phyloP scores from a whole-genome alignment of 2,113 vertebrate species.

The Nycticryphes semicollaris region DNA sequence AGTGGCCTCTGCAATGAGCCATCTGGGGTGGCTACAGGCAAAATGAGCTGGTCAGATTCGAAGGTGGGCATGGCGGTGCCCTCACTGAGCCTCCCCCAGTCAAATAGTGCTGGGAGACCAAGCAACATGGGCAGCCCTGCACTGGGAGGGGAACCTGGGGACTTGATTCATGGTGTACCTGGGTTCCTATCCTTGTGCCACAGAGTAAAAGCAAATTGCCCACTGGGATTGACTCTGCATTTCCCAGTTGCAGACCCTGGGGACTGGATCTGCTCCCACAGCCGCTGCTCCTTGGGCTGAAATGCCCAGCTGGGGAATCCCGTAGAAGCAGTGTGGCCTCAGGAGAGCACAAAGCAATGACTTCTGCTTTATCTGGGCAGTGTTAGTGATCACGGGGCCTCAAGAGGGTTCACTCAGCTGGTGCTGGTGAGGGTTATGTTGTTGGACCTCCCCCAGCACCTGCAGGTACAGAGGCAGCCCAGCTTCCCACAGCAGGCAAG shows the following conservation, averaged over 20 bases:
- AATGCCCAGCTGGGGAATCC: not conserved
- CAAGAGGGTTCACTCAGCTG: not conserved
- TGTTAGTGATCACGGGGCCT: not conserved
- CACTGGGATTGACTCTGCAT: accelerated
- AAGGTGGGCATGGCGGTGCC: accelerated
- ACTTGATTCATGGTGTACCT: not conserved
- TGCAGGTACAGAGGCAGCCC: not conserved
- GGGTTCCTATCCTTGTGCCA: not conserved
- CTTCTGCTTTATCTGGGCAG: not conserved
- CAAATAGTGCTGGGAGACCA: not conserved
- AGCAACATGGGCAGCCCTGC: not conserved
- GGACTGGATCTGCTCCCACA: not conserved
- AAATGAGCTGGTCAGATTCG: not conserved
- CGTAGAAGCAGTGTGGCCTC: accelerated
- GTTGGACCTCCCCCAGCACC: not conserved
- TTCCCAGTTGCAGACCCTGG: not conserved
- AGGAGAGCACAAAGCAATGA: not conserved
- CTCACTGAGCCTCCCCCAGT: accelerated
- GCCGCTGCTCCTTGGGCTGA: accelerated
- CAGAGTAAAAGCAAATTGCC: not conserved
- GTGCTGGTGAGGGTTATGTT: accelerated
- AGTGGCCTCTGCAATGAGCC: not conserved
- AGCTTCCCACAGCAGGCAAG: accelerated
- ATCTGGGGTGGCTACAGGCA: not conserved
- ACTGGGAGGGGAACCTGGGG: not conserved